These are phyloP conservation scores for Chromis chromis DNA, from an alignment of 2,797 vertebrate genomes.

Conservation along the genomic window DNA sequence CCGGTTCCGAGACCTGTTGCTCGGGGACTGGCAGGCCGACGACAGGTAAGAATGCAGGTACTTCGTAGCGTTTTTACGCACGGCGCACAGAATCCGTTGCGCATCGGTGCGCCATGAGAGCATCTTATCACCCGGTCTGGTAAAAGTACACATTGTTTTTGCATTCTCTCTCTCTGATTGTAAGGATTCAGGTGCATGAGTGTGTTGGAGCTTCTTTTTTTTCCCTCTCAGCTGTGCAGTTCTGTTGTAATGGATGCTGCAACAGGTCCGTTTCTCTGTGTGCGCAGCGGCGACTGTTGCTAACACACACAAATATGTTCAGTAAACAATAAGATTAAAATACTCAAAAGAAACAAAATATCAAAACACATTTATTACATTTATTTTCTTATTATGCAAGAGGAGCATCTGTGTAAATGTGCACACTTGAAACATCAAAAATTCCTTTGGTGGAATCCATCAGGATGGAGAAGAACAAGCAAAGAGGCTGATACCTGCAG, in stretches of 20 bases:
- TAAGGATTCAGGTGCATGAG: background rate
- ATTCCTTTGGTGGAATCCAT: constrained; percentile 12
- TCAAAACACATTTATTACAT: background rate
- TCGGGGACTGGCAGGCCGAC: constrained; percentile 89
- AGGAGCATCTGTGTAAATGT: background rate
- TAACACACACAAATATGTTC: background rate
- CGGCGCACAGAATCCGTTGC: constrained; percentile 60
- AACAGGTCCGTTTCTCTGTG: constrained; percentile 68
- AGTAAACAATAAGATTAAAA: background rate
- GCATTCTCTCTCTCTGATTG: constrained; percentile 4
- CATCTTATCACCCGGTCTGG: background rate
- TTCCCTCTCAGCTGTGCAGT: constrained; percentile 15
- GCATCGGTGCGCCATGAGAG: constrained; percentile 44
- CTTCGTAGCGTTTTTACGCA: constrained; percentile 71
- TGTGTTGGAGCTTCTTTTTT: constrained; percentile 18
- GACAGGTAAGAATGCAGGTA: constrained; percentile 82
- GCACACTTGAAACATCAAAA: constrained; percentile 5
- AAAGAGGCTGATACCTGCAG: background rate
- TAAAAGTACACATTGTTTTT: constrained; percentile 35
- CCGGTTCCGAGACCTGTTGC: constrained; percentile 90
- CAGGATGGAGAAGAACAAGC: background rate
- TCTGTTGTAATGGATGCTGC: constrained; percentile 50
- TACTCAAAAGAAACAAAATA: background rate
- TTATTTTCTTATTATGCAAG: background rate
- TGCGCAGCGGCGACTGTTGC: constrained; percentile 33